These are phyloP conservation scores for Macroteleia sp. DNA, from an alignment of 2,888 invertebrate species.

Conservation along the genomic window DNA sequence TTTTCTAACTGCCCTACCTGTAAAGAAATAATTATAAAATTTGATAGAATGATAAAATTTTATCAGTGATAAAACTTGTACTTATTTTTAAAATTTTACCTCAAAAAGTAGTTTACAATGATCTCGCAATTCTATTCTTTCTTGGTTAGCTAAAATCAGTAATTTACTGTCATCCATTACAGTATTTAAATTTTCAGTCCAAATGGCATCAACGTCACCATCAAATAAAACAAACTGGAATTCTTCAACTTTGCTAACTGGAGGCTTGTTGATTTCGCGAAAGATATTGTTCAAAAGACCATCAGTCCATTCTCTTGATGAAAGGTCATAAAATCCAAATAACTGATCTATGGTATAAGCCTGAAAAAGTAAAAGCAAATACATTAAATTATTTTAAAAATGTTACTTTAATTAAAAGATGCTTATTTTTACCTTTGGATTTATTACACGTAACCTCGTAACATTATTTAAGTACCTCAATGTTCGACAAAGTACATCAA, in stretches of 20 bases:
- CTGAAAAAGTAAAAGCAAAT: slow-evolving; percentile 83
- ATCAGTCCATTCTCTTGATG: slow-evolving; percentile 96
- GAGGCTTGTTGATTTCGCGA: slow-evolving; percentile 93
- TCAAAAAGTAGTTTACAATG: slow-evolving; percentile 94
- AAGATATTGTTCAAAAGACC: slow-evolving; percentile 96
- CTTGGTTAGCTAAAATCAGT: slow-evolving; percentile 95
- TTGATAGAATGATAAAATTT: too few relatives aligned
- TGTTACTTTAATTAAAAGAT: background rate
- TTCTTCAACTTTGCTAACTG: slow-evolving; percentile 87
- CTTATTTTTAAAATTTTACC: too few relatives aligned
- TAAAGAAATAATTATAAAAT: too few relatives aligned
- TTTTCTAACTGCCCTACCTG: slow-evolving; percentile 93
- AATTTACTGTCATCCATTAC: slow-evolving; percentile 98
- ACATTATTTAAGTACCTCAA: slow-evolving; percentile 88
- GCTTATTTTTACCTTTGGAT: slow-evolving; percentile 89
- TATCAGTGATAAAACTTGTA: too few relatives aligned
- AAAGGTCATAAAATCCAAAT: slow-evolving; percentile 94
- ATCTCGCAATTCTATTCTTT: slow-evolving; percentile 92
- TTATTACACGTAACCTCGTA: slow-evolving; percentile 92
- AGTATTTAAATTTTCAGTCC: slow-evolving; percentile 99
- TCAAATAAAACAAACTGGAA: slow-evolving; percentile 94
- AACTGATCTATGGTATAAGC: slow-evolving; percentile 95
- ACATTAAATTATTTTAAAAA: background rate
- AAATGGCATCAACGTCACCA: slow-evolving; percentile 96
- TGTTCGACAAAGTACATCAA: slow-evolving; percentile 84